Base-by-base conservation (phyloP, 2,113 vertebrate genomes). In the Trogon surrucura region DNA sequence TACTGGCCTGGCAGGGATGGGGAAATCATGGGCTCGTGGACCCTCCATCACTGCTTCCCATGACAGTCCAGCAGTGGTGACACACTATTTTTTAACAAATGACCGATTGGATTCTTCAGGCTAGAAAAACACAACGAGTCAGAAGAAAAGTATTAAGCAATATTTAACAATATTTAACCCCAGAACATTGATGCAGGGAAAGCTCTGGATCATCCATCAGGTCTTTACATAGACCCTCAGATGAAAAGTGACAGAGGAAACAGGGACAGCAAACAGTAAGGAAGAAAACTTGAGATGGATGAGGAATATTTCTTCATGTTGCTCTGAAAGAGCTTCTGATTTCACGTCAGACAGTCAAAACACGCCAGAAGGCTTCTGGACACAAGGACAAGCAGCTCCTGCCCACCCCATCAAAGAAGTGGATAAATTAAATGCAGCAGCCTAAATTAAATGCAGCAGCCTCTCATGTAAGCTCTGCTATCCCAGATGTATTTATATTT, bases 51-150 rank as follows among this genome's bases (percentile, higher is more conserved):
- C 38, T 29, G 7, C 30, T 47, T 67, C 65, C 50, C 30, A 17
- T 10, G 20, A 22, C 14, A 41, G 61, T 3, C 51, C 17, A 22
- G 26, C 50, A 71, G 14, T 41, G 41, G 41, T 41, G 45, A 41
- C 4, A 20, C 4, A 44, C 13, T 5, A 6, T 0, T 16, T 70
- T 69, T 58, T 5, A 53, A 64, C 13, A 2, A 54, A 48, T 0
- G 5, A 20, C 11, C 19, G 30, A 73, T 5, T 2, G 2, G 10
- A 30, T 53, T 67, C 57, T 22, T 84, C 26, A 62, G 13, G 48
- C 66, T 30, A 62, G 47, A 32, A 57, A 67, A 89, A 53, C 5
- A n/a, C 11, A 47, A 29, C n/a, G 29, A 8, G 11, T 15, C 61
- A 26, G 77, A 75, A 58, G 6, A 48, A 53, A 67, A 80, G 29